phyloP scores from a whole-genome alignment of 2,113 vertebrate genomes.

The Fregata magnificens region DNA sequence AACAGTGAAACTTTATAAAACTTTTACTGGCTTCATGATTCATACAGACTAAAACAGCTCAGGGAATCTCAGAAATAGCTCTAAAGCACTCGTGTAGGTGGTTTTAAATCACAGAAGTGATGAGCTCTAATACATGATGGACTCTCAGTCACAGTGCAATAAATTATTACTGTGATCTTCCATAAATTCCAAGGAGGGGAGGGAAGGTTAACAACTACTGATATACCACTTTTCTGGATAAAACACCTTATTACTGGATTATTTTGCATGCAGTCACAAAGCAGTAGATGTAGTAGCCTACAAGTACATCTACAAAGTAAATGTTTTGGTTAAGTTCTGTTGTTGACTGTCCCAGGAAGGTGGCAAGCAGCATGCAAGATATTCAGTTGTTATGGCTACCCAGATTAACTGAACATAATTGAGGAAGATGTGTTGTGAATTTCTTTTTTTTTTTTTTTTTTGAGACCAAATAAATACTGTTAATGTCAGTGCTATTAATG shows the following conservation, averaged over 20 bases:
- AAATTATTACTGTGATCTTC: constrained; percentile 19
- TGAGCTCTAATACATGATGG: background rate
- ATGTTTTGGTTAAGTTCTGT: background rate
- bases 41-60: background rate
- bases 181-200: background rate
- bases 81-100: background rate
- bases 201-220: background rate
- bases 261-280: background rate
- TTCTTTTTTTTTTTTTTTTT: background rate
- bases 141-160: background rate
- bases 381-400: background rate
- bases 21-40: background rate
- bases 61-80: background rate
- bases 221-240: background rate
- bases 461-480: background rate
- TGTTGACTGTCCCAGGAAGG: background rate
- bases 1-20: background rate
- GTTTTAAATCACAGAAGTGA: constrained; percentile 51
- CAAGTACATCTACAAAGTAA: no score
- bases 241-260: background rate
- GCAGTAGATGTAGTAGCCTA: background rate
- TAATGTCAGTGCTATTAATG: background rate
- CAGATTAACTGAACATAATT: background rate
- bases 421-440: background rate
- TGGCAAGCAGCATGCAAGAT: background rate